Conservation (phyloP, 2,888 invertebrate genomes). For the Campaea margaritaria region DNA sequence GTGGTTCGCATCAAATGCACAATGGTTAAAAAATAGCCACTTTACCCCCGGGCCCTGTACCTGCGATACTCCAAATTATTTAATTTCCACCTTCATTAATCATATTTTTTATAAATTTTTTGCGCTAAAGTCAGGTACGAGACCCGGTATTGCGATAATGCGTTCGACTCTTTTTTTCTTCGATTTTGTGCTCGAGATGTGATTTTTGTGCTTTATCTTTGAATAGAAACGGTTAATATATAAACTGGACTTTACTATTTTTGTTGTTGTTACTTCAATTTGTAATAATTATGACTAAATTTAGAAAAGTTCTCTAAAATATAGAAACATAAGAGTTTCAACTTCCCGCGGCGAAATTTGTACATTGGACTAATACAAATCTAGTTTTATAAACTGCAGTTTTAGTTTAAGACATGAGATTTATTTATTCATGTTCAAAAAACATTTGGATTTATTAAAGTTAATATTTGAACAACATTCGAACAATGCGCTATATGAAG, state of each 20-base stretch:
- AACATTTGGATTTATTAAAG: too few species aligned
- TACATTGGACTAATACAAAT: too few species aligned
- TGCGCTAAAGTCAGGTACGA: conserved; percentile 66
- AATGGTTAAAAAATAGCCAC: conserved; percentile 67
- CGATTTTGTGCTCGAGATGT: conserved; percentile 44
- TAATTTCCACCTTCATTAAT: conserved; percentile 80
- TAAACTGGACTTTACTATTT: conserved; percentile 9
- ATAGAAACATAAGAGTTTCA: too few species aligned
- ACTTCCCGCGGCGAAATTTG: too few species aligned
- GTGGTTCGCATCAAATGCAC: conserved; percentile 25
- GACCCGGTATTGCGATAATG: conserved; percentile 62
- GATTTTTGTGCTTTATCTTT: conserved; percentile 38
- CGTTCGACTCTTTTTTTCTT: conserved; percentile 63
- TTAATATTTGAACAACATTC: conserved; percentile 1
- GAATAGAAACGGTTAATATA: conserved; percentile 28
- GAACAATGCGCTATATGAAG: neutral
- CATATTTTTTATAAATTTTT: conserved; percentile 64
- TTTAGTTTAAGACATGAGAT: too few species aligned
- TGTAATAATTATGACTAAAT: too few species aligned
- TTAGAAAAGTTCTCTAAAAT: too few species aligned
- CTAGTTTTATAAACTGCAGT: too few species aligned
- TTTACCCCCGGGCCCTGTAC: conserved; percentile 55
- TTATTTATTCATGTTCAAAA: too few species aligned
- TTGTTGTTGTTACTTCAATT: neutral
- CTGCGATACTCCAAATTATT: conserved; percentile 71